Evolutionary conservation across 2,888 invertebrate genomes (phyloP).

Genomic region (Drosophila subquinaria): DNA sequence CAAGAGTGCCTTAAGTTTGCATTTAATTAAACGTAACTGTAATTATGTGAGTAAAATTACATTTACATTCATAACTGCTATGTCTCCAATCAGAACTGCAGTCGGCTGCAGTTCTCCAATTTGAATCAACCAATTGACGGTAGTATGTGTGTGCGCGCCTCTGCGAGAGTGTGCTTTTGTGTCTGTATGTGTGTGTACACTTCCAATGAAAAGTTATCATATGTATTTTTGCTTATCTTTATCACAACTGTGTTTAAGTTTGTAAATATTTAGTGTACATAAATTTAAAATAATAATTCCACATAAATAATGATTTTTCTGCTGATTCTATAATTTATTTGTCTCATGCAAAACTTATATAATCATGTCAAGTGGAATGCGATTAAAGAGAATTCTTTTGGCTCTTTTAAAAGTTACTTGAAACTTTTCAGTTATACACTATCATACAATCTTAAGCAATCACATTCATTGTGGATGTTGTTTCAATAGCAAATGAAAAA

Average conservation of each 20-base stretch:
- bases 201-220: conserved; percentile 64
- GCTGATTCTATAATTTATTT: conserved; percentile 30
- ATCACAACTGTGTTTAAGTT: conserved; percentile 35
- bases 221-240: conserved; percentile 70
- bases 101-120: background rate
- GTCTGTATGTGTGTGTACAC: conserved; percentile 18
- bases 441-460: conserved; percentile 64
- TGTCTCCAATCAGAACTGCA: conserved; percentile 19
- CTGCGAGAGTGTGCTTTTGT: conserved; percentile 13
- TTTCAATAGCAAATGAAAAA: conserved; percentile 16
- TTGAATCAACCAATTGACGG: background rate
- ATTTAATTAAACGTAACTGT: conserved; percentile 34
- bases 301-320: conserved; percentile 16
- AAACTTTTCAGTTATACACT: conserved; percentile 30
- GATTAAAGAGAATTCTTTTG: conserved; percentile 22
- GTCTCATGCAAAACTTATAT: conserved; percentile 59
- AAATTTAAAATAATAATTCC: conserved; percentile 3
- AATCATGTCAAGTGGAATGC: conserved; percentile 51
- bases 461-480: conserved; percentile 30
- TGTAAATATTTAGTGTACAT: conserved; percentile 18
- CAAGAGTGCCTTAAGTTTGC: conserved; percentile 20
- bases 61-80: conserved; percentile 15
- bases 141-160: background rate
- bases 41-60: conserved; percentile 42
- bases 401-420: conserved; percentile 13